Percentiles rank a stretch among this genome's conserved stretches.
phyloP scores from a whole-genome alignment of 2,888 invertebrate genomes.

The Auanema freiburgensis region DNA sequence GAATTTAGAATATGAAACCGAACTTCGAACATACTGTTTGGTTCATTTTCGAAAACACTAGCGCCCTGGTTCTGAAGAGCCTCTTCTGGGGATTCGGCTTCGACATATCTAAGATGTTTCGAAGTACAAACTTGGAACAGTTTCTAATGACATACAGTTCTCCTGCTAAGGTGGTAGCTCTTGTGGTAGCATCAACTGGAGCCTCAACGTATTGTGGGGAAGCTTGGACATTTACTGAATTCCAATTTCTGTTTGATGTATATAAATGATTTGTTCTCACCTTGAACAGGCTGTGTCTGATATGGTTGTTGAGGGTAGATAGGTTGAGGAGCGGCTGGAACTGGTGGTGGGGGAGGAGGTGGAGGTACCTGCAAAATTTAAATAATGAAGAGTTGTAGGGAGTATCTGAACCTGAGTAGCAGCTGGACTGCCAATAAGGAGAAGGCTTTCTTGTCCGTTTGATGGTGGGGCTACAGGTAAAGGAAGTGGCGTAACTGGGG shows the following conservation, averaged over 20 bases:
- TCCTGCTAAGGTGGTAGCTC: slow-evolving; percentile 33
- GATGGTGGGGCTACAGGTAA: slow-evolving; percentile 24
- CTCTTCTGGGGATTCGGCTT: slow-evolving; percentile 38
- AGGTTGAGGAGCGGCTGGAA: slow-evolving; percentile 14
- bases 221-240: too few relatives aligned
- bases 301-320: slow-evolving; percentile 6
- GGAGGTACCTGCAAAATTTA: slow-evolving; percentile 6
- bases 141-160: slow-evolving; percentile 24
- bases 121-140: background rate
- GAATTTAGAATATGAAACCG: background rate
- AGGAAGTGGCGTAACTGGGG: slow-evolving; percentile 20
- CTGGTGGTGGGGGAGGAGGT: slow-evolving; percentile 27
- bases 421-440: slow-evolving; percentile 16
- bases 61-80: background rate
- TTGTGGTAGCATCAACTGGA: slow-evolving; percentile 17
- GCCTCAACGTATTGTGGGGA: background rate
- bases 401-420: slow-evolving; percentile 10
- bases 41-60: slow-evolving; percentile 40
- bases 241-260: too few relatives aligned
- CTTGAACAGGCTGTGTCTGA: slow-evolving; percentile 2
- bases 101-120: slow-evolving; percentile 30
- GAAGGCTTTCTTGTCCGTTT: slow-evolving; percentile 25
- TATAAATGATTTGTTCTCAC: too few relatives aligned
- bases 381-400: background rate
- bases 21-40: slow-evolving; percentile 26